These are phyloP conservation scores for Sweltsa coloradensis DNA, from an alignment of 1,140 invertebrate genomes.

Conservation along the genomic window DNA sequence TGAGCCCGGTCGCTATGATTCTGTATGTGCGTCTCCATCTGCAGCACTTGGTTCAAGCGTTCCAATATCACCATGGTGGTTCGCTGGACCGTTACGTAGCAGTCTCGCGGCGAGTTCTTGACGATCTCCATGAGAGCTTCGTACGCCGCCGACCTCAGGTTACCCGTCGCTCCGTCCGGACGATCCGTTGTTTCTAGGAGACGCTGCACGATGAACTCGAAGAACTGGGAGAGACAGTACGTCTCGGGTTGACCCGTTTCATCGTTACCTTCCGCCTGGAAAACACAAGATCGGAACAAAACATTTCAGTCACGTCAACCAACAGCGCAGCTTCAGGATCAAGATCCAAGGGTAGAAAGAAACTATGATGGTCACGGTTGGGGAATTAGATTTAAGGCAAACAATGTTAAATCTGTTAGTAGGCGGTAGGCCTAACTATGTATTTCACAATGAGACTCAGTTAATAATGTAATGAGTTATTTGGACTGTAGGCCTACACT, in stretches of 20 bases:
- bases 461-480: no score
- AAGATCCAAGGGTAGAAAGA: no score
- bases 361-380: no score
- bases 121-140: constrained; percentile 99
- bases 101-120: constrained; percentile 97
- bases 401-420: no score
- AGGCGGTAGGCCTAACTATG: no score
- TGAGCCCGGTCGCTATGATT: constrained; percentile 81
- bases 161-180: constrained; percentile 73
- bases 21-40: constrained; percentile 85
- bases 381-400: no score
- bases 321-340: no score
- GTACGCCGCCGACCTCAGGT: constrained; percentile 92
- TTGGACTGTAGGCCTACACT: no score
- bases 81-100: constrained; percentile 90
- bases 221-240: constrained; percentile 86
- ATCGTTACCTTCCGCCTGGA: constrained; percentile 46
- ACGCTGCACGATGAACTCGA: constrained; percentile 84
- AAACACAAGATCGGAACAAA: no score
- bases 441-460: no score
- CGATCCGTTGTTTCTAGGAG: constrained; percentile 91
- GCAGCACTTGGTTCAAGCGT: constrained; percentile 79
- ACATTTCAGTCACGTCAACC: no score
- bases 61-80: constrained; percentile 95
- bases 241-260: constrained; percentile 79